Percentiles rank a stretch among this genome's conserved stretches.
Conservation (phyloP, 2,888 invertebrate genomes). For the Polydrusus pterygomalis region DNA sequence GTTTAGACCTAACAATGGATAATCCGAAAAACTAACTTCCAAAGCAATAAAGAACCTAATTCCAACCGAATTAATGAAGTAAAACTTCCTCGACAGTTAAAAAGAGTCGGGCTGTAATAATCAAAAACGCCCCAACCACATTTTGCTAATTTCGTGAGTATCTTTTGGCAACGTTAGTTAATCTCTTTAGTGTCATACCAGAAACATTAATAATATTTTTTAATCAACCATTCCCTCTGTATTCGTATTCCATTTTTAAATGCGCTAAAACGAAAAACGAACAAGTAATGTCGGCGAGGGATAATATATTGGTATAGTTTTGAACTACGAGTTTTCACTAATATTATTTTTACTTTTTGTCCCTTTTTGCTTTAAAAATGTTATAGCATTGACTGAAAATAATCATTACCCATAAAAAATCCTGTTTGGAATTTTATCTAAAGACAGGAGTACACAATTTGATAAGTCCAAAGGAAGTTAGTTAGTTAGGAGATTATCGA, state of each 20-base stretch:
- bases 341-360: slow-evolving; percentile 1
- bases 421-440: too few relatives aligned
- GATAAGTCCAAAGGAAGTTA: too few relatives aligned
- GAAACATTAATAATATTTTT: slow-evolving; percentile 33
- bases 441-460: too few relatives aligned
- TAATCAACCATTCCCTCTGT: slow-evolving; percentile 28
- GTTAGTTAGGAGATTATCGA: too few relatives aligned
- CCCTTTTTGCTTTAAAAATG: neutral
- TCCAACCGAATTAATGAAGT: neutral
- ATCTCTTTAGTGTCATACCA: slow-evolving; percentile 27
- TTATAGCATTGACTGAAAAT: neutral
- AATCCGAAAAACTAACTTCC: too few relatives aligned
- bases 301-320: slow-evolving; percentile 26
- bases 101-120: slow-evolving; percentile 14
- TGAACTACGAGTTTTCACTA: neutral
- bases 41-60: slow-evolving; percentile 1
- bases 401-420: too few relatives aligned
- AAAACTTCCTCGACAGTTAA: slow-evolving; percentile 13
- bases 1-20: too few relatives aligned
- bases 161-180: slow-evolving; percentile 32
- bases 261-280: slow-evolving; percentile 16
- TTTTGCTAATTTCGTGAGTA: slow-evolving; percentile 29
- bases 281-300: slow-evolving; percentile 6
- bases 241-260: slow-evolving; percentile 31
- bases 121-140: slow-evolving; percentile 15